Evolutionary conservation across 1,140 invertebrate species (phyloP), one percentile per base, ranked within the genome.

Genomic region (Leptinotarsa lineolata): DNA sequence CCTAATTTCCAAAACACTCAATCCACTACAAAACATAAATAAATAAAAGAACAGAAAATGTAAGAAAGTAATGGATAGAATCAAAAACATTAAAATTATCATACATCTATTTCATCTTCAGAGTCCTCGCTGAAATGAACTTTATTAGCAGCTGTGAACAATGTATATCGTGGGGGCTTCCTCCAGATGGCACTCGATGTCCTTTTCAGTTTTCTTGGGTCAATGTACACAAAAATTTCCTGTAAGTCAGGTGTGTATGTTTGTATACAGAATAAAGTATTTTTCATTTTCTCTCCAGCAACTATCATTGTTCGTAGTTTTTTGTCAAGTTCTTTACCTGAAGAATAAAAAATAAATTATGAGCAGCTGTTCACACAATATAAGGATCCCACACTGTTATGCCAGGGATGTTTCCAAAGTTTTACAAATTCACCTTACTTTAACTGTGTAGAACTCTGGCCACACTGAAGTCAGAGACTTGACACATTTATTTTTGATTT

Each of bases 161-260:
- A 72, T 15, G 80, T 82, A 60, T 79, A 89, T 70, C 90, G 83
- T 0, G 91, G 91, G 12, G 91, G 91, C 20, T 90, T 89, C 74
- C 88, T 88, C 91, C 91, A 92, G 45, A 90, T 86, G 20, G 90
- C 90, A 77, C 90, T 92, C 1, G 92, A 93, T 54, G 91, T 92
- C 39, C 91, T 86, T 78, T 90, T 89, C 68, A 92, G 84, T 68
- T 88, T 86, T 46, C 82, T 85, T 63, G 88, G 87, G 79, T 91
- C 89, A 76, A 92, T 92, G 68, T 84, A 85, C n/a, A 89, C 87
- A 83, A 93, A 93, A 39, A 93, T 86, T 74, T 88, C 87, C 48
- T 86, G 84, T 59, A 93, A 85, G 86, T 93, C 89, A 1, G 90
- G 89, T 1, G 87, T 89, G 75, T 89, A 89, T 68, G 87, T 87